Evolutionary conservation across 2,888 invertebrate species (phyloP).

Genomic region (Xestia ashworthii): DNA sequence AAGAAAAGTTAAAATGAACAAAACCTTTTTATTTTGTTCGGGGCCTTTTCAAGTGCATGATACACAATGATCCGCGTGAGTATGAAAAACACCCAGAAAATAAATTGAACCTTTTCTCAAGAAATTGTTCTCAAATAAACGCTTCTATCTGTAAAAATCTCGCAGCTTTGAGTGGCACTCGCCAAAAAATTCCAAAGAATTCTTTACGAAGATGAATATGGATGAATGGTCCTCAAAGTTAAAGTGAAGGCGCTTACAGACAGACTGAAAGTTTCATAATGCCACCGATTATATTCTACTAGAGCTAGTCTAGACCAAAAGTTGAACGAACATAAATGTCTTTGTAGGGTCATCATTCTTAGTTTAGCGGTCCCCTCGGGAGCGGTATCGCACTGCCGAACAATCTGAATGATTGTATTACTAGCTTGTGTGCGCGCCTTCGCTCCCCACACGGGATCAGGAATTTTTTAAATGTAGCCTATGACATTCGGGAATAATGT

Average conservation of each 20-base stretch:
- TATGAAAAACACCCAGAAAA: constrained; percentile 11
- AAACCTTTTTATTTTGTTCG: constrained; percentile 24
- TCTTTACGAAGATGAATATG: constrained; percentile 22
- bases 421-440: neutral
- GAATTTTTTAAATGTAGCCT: too few relatives aligned
- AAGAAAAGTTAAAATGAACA: constrained; percentile 1
- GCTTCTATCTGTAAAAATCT: neutral
- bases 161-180: constrained; percentile 24
- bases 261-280: constrained; percentile 37
- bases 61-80: constrained; percentile 19
- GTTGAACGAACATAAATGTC: constrained; percentile 47
- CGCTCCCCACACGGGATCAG: too few relatives aligned
- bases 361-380: constrained; percentile 46
- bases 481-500: too few relatives aligned
- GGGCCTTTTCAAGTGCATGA: constrained; percentile 22
- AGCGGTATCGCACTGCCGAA: constrained; percentile 10
- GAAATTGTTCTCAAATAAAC: constrained; percentile 25
- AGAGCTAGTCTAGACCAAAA: constrained; percentile 45
- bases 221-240: constrained; percentile 33
- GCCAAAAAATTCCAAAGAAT: constrained; percentile 11
- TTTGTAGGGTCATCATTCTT: constrained; percentile 53
- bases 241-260: constrained; percentile 12
- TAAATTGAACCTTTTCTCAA: constrained; percentile 2
- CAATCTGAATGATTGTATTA: neutral
- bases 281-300: constrained; percentile 41